A percentile compares a stretch with the other conserved stretches of the same genome.
phyloP scores from a whole-genome alignment of 2,113 vertebrate genomes.

The Morone chrysops region DNA sequence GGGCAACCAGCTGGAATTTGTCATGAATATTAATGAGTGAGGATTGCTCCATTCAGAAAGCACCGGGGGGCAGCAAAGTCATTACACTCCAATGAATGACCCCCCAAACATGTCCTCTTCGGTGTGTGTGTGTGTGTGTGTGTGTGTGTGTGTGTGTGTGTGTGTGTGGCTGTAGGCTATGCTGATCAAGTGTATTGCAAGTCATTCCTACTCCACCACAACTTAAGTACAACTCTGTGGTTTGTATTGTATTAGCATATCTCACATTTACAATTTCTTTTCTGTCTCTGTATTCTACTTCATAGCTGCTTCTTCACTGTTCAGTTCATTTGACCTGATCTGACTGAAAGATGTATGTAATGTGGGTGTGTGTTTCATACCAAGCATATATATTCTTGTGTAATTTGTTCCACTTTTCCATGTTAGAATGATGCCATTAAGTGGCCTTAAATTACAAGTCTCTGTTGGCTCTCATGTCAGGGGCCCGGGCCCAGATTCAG shows the following conservation, averaged over 20 bases:
- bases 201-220: not conserved
- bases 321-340: not conserved
- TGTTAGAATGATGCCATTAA: not conserved
- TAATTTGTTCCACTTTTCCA: not conserved
- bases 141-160: constrained; percentile 14
- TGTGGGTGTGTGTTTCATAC: not conserved
- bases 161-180: constrained; percentile 1
- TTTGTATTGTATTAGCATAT: not conserved
- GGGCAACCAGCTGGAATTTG: constrained; percentile 13
- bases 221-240: not conserved
- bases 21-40: constrained; percentile 52
- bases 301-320: not conserved
- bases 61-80: constrained; percentile 43
- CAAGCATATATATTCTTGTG: not conserved
- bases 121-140: not conserved
- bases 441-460: not conserved
- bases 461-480: not conserved
- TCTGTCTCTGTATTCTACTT: not conserved
- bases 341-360: not conserved
- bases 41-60: constrained; percentile 48
- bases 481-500: too few relatives aligned
- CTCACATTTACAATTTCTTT: not conserved
- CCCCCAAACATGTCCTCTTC: constrained; percentile 12
- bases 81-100: constrained; percentile 48
- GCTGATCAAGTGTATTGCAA: not conserved